These are phyloP conservation scores for Tupiocoris notatus DNA, from an alignment of 2,888 invertebrate species.

Conservation along the genomic window DNA sequence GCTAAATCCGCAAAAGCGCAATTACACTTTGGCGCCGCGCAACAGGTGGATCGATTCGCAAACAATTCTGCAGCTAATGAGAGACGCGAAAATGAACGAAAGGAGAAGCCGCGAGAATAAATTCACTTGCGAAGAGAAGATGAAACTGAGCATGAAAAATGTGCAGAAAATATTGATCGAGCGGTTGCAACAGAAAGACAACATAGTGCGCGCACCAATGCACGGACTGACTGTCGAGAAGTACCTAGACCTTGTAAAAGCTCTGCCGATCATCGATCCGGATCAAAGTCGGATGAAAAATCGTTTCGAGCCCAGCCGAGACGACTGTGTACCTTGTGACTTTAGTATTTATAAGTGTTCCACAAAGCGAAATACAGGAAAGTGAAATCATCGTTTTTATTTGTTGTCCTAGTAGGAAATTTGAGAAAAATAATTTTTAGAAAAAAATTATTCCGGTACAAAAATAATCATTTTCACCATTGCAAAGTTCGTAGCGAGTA, in stretches of 20 bases:
- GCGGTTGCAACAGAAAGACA: slow-evolving; percentile 1
- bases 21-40: slow-evolving; percentile 23
- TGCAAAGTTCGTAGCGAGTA: no score
- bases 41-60: background rate
- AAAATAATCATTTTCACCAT: no score
- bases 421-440: no score
- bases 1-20: slow-evolving; percentile 18
- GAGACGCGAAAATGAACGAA: background rate
- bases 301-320: background rate
- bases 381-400: no score
- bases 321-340: slow-evolving; percentile 22
- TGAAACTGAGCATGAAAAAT: slow-evolving; percentile 6
- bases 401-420: no score
- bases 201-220: background rate
- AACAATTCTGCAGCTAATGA: background rate
- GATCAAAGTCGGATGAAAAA: slow-evolving; percentile 1
- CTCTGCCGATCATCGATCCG: background rate
- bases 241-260: slow-evolving; percentile 9
- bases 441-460: no score
- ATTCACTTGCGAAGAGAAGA: slow-evolving; percentile 24
- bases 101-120: background rate
- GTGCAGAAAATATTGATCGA: slow-evolving; percentile 10
- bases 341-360: background rate
- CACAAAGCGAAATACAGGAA: no score
- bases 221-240: slow-evolving; percentile 17